Base-by-base conservation (phyloP, 2,888 invertebrate species). In the Crepidodera aurea region DNA sequence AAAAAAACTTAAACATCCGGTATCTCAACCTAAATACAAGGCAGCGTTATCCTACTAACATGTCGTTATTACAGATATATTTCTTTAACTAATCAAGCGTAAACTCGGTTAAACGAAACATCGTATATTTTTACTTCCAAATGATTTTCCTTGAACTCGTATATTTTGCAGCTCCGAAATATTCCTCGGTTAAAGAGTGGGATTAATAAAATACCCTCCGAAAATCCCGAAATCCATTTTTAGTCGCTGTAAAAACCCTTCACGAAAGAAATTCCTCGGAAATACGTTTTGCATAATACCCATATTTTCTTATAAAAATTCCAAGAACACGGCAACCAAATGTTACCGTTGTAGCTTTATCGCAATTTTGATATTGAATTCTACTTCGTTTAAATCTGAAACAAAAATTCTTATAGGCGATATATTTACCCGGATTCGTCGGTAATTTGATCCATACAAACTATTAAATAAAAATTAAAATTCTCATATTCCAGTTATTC, bases 321-420 rank as follows among this genome's bases (percentile, higher is more conserved):
- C 51, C 51, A 22, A 34, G 34, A 19, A 51, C 16, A 51, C 16
- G 34, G 37, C 34, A 32, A 37, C 51, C 50, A 34, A 51, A 51
- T 51, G 50, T 51, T 51, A 16, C 50, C 50, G 50, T 51, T 51
- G 48, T 46, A 46, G 51, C 37, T 51, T 51, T 51, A 51, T 51
- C 51, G 34, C 51, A 18, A 51, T 51, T 51, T 51, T 37, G 34
- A 51, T 51, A 51, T 37, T 37, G 51, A 34, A 51, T 34, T 32
- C 32, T 34, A 37, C 34, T 51, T 22, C 25, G 19, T 46, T 46
- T 25, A 46, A 46, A 46, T 46, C 12, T 46, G 25, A 46, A 25
- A 22, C 25, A 46, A 46, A 46, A 25, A 13, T 13, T n/a, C 34
- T 6, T 34, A 34, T 34, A 8, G 3, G 2, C 10, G 1, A 4